Conservation (phyloP, 1,140 invertebrate species). For the Ridgeia piscesae region DNA sequence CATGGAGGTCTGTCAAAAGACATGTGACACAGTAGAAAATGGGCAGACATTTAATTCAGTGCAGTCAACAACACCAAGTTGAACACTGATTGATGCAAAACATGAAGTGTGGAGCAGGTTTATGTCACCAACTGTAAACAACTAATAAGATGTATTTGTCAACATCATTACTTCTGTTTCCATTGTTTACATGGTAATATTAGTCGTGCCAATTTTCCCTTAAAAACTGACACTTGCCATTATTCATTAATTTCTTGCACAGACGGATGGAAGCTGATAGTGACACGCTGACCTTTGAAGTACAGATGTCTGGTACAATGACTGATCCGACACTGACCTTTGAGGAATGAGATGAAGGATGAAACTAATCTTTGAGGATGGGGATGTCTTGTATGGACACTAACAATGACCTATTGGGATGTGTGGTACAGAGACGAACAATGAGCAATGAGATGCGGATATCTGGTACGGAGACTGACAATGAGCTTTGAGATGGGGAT, state of each 20-base stretch:
- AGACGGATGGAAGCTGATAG: no score
- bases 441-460: background rate
- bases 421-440: background rate
- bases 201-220: background rate
- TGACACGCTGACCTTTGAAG: no score
- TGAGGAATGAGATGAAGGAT: no score
- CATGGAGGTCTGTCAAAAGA: slow-evolving; percentile 42
- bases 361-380: no score
- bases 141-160: background rate
- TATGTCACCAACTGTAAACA: background rate
- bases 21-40: background rate
- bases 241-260: no score
- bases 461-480: background rate
- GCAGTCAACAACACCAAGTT: background rate
- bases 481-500: slow-evolving; percentile 37
- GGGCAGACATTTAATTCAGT: background rate
- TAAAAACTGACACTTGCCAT: background rate
- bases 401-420: no score
- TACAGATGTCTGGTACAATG: no score
- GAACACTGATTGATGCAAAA: background rate
- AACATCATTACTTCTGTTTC: background rate
- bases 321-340: no score
- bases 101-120: background rate
- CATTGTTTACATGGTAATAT: background rate
- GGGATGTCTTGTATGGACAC: no score